Base-by-base conservation (phyloP, 2,113 vertebrate genomes). In the Damaliscus lunatus region DNA sequence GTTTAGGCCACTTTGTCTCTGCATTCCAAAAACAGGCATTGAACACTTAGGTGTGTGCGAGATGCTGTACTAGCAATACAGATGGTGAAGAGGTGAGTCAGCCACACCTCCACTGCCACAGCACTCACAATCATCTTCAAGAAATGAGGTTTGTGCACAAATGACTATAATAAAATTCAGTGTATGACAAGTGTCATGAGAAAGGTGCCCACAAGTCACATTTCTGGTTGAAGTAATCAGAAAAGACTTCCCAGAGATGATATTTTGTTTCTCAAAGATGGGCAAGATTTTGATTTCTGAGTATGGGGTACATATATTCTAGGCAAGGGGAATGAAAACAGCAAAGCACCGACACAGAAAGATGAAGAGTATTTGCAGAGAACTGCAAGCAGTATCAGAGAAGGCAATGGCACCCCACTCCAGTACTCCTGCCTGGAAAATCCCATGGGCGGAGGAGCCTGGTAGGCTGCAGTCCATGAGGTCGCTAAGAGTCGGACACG, bases 161-260 rank as follows among this genome's bases (percentile, higher is more conserved):
- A 43, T 55, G 82, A 40, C 31, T 40, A 11, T 36, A 82, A 71
- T 31, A 90, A 57, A 90, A 92, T 78, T 67, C 48, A 86, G 13
- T 60, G 43, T 83, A 53, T 33, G 8, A 10, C 71, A 89, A 89
- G 1, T 74, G 5, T 84, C 25, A 25, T 55, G 88, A 92, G 33
- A 77, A 96, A 89, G 48, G 48, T 40, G 67, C 40, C 48, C 31
- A 53, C 19, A 93, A 94, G 50, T 96, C 5, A 82, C 9, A 89
- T 71, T 84, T 96, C 52, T 95, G 82, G 14, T 59, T 85, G 52
- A 97, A 77, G 43, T 59, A 92, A 93, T 81, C n/a, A 91, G 52
- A 95, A 96, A 89, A 87, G 78, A 4, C 40, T 91, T 96, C 9
- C n/a, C n/a, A 93, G 48, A 80, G 31, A 91, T 91, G 25, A 95